Evolutionary conservation across 2,113 vertebrate species (phyloP).

Genomic region (Dicerorhinus sumatrensis): DNA sequence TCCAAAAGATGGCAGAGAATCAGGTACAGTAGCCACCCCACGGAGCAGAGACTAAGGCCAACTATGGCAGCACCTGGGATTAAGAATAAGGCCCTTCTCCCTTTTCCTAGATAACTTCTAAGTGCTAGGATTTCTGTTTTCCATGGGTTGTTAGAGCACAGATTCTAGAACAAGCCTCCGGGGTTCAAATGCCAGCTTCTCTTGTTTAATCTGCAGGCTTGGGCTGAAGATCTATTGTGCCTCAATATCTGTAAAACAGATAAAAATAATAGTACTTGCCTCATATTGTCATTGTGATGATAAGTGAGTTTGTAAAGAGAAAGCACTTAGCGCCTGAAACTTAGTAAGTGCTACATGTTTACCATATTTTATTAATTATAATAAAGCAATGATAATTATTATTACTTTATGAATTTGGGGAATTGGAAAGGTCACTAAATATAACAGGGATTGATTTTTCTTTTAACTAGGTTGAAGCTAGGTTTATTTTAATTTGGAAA

Average conservation of each 20-base stretch:
- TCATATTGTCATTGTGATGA: background rate
- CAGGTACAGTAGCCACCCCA: background rate
- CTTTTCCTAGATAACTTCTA: background rate
- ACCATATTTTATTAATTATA: background rate
- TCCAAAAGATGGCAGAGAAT: background rate
- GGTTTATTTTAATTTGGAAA: constrained; percentile 45
- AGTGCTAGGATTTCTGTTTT: background rate
- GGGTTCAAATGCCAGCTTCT: background rate
- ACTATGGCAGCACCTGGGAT: background rate
- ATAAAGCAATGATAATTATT: background rate
- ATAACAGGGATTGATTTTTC: background rate
- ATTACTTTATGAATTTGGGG: background rate
- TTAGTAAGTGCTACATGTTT: background rate
- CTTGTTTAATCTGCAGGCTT: background rate
- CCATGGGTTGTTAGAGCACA: background rate
- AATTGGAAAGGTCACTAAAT: constrained; percentile 7
- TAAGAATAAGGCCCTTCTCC: background rate
- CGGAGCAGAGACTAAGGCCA: background rate
- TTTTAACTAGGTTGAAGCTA: background rate
- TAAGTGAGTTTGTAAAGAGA: background rate
- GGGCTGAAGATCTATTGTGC: background rate
- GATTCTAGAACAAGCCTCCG: background rate
- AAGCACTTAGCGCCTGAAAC: background rate
- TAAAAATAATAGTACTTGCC: background rate
- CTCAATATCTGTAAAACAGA: background rate